Evolutionary conservation across 2,797 vertebrate genomes (phyloP), one percentile per base, ranked within the genome.

Genomic region (Pangasius djambal): DNA sequence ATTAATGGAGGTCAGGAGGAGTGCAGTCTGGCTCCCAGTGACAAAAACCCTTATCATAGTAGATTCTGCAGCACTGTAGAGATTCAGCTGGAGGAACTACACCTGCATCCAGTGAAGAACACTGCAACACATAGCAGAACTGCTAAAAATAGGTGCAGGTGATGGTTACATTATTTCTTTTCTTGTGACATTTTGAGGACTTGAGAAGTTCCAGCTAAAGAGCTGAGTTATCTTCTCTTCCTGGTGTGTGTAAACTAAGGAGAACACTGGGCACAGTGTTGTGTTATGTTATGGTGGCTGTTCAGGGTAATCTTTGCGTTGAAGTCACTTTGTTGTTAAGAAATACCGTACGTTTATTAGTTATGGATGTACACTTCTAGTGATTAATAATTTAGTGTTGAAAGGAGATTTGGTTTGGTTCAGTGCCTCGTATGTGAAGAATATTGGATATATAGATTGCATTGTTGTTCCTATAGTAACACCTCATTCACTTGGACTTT

Each of bases 81-180:
- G 72, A 50, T 85, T 82, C 40, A 59, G 15, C 74, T 79, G 84
- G 89, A 92, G 79, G 87, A 94, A 95, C 90, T 93, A 93, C 92
- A 92, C 89, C 91, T 94, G 91, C 92, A 93, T 91, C 89, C 88
- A 25, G 87, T 93, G 90, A 93, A 93, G 93, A 94, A 94, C 92
- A 92, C 44, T 83, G 85, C 61, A 59, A n/a, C n/a, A 87, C 85
- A 77, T 1, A 12, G 88, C 93, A 92, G 86, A 84, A 77, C 0
- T 6, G 87, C 93, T 93, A 94, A 94, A 94, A 94, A 95, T 92
- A 93, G 89, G 88, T 67, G 50, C n/a, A 79, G 55, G 63, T 61
- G 86, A 91, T 91, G 90, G 91, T 50, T 84, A 70, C 87, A 63
- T 84, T 93, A 92, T 92, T 91, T 93, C 86, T 89, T 81, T 69